Conservation (phyloP, 2,797 vertebrate species). For the Spea hammondii region DNA sequence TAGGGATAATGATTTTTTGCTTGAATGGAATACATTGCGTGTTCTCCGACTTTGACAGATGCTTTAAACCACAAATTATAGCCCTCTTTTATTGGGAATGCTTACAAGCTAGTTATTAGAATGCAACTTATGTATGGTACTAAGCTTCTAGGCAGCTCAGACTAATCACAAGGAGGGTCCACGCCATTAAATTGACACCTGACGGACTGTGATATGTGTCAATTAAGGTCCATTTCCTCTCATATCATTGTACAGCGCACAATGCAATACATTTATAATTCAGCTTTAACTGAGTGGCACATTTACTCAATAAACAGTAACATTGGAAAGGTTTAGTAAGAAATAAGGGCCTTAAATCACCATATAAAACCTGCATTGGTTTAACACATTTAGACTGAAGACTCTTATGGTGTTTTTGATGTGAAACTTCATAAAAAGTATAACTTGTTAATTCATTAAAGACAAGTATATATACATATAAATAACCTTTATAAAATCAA, state of each 20-base stretch:
- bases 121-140: background rate
- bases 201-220: conserved; percentile 7
- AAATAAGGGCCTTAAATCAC: background rate
- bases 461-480: too few species aligned
- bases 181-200: background rate
- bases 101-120: conserved; percentile 9
- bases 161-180: background rate
- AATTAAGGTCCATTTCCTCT: background rate
- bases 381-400: background rate
- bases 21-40: background rate
- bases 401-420: background rate
- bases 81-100: background rate
- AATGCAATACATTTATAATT: conserved; percentile 11
- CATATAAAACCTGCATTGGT: background rate
- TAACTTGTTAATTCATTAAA: too few species aligned
- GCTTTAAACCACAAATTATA: conserved; percentile 4
- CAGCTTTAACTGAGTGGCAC: background rate
- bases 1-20: background rate
- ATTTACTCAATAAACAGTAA: background rate
- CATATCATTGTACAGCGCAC: background rate
- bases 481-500: too few species aligned
- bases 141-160: background rate
- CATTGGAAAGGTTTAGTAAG: background rate
- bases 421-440: background rate
- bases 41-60: background rate